Evolutionary conservation across 2,888 invertebrate species (phyloP).

Genomic region (Oscheius myriophilus): DNA sequence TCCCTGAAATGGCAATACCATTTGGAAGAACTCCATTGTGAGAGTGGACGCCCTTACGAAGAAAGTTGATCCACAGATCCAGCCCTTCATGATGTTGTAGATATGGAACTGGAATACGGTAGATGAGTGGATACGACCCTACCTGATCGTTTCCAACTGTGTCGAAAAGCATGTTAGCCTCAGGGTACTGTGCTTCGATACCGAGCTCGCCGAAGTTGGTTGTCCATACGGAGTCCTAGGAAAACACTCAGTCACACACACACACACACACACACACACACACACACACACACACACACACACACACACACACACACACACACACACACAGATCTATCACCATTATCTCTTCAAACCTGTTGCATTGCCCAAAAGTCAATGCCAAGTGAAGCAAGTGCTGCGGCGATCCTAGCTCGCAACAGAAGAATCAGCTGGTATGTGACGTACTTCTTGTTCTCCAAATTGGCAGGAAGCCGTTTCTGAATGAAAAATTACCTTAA

Average conservation of each 20-base stretch:
- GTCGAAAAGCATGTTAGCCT: slow-evolving; percentile 46
- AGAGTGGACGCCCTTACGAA: slow-evolving; percentile 43
- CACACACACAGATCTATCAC: neutral
- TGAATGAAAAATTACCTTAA: too few relatives aligned
- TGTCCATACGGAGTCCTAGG: slow-evolving; percentile 49
- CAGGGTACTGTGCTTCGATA: slow-evolving; percentile 41
- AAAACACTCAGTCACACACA: neutral
- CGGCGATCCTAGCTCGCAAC: slow-evolving; percentile 40
- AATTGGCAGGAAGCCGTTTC: slow-evolving; percentile 22
- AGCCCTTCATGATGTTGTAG: slow-evolving; percentile 48
- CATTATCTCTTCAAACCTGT: slow-evolving; percentile 31
- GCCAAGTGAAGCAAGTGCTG: slow-evolving; percentile 36
- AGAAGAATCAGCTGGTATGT: slow-evolving; percentile 50
- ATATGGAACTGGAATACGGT: slow-evolving; percentile 37
- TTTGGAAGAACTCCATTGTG: slow-evolving; percentile 43
- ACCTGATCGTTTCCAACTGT: slow-evolving; percentile 55
- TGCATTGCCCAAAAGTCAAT: slow-evolving; percentile 57
- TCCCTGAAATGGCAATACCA: too few relatives aligned
- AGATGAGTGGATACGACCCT: neutral
- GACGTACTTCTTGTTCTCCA: slow-evolving; percentile 49
- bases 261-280: neutral
- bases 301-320: too few relatives aligned
- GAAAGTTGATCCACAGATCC: slow-evolving; percentile 59
- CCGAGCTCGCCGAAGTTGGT: slow-evolving; percentile 45
- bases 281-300: too few relatives aligned